Evolutionary conservation across 53 echinoderm and acorn worm species (phyloP).

Genomic region (Antedon mediterranea): DNA sequence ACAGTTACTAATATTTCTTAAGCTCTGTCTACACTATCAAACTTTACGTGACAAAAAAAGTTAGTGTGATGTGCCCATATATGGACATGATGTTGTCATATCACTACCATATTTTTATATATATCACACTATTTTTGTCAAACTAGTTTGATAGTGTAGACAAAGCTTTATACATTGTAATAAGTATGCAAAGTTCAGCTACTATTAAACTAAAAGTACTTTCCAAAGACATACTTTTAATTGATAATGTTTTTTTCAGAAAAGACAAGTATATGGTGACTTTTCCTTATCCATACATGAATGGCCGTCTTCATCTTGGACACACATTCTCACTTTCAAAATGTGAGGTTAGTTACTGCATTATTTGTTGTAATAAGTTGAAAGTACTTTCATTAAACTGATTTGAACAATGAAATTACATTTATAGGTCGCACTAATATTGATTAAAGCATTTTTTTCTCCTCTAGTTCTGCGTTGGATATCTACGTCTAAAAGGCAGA

Average conservation of each 20-base stretch:
- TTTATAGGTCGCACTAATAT: no score
- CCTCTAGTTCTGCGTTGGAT: conserved; percentile 77
- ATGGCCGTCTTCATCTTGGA: conserved; percentile 89
- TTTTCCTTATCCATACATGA: conserved; percentile 97
- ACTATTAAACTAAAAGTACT: background rate
- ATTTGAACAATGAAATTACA: no score
- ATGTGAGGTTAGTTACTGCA: conserved; percentile 65
- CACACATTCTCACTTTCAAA: conserved; percentile 97
- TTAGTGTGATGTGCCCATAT: conserved; percentile 4
- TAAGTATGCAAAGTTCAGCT: background rate
- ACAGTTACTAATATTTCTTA: no score
- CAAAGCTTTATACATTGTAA: background rate
- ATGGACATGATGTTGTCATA: no score
- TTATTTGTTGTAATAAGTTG: no score
- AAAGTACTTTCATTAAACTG: no score
- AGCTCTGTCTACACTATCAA: no score
- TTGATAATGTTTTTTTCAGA: conserved; percentile 21
- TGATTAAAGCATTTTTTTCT: background rate
- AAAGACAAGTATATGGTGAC: conserved; percentile 90
- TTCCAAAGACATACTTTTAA: no score
- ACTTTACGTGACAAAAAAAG: no score
- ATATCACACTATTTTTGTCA: no score
- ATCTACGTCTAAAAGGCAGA: conserved; percentile 80
- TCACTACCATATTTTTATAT: background rate
- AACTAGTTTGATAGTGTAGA: no score